Evolutionary conservation across 2,797 vertebrate species (phyloP), one percentile per base, ranked within the genome.

Genomic region (Sylvia borin): DNA sequence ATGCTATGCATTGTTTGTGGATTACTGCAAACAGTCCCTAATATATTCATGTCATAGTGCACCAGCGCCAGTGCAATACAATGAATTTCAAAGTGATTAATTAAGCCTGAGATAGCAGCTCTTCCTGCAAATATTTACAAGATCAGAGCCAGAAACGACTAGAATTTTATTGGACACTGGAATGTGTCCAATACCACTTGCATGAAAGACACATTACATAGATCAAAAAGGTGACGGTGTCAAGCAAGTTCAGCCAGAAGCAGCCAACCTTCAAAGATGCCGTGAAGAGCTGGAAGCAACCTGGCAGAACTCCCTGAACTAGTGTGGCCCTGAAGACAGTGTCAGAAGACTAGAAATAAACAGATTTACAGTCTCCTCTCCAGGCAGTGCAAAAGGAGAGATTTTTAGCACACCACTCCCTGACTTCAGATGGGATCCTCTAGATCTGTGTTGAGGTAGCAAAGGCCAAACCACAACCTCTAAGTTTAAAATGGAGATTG

Each of bases 261-360:
- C 10, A 88, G 74, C 38, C 85, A 86, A 61, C 71, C 76, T 96
- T 95, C 73, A 95, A 91, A 91, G 80, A 64, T 57, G 74, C 86
- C 16, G 20, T 32, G 0, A 53, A 70, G 64, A 70, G 40, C 80
- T 90, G 48, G 32, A 79, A 67, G 90, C 84, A 89, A 89, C 71
- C 93, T 95, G 92, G 92, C 93, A 95, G 93, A 92, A 93, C 92
- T 87, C 93, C 84, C 77, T 94, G 93, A 93, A 92, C 77, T 50
- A 26, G 6, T 13, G 40, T 6, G n/a, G 58, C 67, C 48, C 36
- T 86, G 29, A 93, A 86, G 62, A 51, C 36, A 81, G 38, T 43
- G 79, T 77, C 88, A 96, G 64, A 72, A 86, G 62, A 50, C 47
- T 71, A 67, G 82, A 90, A 83, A 82, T 82, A 90, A 96, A 83